Conservation (phyloP, 1,140 invertebrate species). For the Paracyclopina nana region DNA sequence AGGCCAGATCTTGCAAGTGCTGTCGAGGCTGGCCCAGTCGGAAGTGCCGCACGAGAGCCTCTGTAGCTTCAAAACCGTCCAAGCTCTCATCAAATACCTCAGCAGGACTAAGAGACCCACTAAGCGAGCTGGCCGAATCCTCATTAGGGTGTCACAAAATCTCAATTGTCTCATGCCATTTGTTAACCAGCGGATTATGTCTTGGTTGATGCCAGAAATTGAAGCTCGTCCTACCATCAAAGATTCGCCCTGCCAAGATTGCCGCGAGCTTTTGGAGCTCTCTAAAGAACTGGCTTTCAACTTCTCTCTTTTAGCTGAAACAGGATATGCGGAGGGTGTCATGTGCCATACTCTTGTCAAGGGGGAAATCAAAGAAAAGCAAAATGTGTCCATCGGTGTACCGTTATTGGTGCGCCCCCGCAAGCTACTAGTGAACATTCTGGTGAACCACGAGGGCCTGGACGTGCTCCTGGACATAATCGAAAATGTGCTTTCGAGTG, state of each 20-base stretch:
- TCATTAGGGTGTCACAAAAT: slow-evolving; percentile 2
- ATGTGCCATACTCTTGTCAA: not conserved
- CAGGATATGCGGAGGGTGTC: slow-evolving; percentile 7
- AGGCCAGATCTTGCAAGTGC: not conserved
- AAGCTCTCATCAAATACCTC: not conserved
- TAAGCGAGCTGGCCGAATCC: not conserved
- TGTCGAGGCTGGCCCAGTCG: not conserved
- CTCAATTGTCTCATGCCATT: slow-evolving; percentile 9
- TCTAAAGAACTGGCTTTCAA: not conserved
- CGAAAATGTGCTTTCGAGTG: not conserved
- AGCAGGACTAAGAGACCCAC: not conserved
- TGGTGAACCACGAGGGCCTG: slow-evolving; percentile 7
- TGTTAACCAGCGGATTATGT: slow-evolving; percentile 2
- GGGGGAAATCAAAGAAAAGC: slow-evolving; percentile 1
- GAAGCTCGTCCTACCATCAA: not conserved
- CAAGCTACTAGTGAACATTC: slow-evolving; percentile 8
- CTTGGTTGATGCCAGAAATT: slow-evolving; percentile 1
- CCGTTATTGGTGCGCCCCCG: not conserved
- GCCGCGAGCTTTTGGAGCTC: not conserved
- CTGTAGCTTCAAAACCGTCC: not conserved
- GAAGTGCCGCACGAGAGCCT: not conserved
- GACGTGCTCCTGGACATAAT: slow-evolving; percentile 1
- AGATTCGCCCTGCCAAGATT: not conserved
- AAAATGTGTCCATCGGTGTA: not conserved
- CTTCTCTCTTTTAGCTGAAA: slow-evolving; percentile 10